Percentiles rank a stretch among this genome's conserved stretches.
Evolutionary conservation across 2,797 vertebrate species (phyloP).

Genomic region (Sphenopsis melanotis): DNA sequence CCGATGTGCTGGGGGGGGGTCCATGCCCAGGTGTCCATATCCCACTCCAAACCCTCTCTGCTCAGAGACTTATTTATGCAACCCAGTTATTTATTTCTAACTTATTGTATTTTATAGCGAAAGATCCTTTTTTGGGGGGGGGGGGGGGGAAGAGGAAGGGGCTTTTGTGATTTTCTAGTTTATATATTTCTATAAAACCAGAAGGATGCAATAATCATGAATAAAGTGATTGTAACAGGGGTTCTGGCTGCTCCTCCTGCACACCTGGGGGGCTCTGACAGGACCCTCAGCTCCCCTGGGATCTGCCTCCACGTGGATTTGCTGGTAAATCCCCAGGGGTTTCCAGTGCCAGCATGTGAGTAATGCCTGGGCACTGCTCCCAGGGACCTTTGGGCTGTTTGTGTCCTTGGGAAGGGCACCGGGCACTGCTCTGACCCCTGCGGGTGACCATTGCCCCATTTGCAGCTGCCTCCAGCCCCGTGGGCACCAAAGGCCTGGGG

Average conservation of each 20-base stretch:
- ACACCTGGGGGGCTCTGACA: accelerated
- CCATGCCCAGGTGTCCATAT: accelerated
- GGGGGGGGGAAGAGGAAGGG: accelerated
- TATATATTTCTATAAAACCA: slow-evolving; percentile 4
- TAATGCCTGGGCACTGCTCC: neutral
- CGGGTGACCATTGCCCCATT: accelerated
- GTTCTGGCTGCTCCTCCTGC: neutral
- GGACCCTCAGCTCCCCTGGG: neutral
- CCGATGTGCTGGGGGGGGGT: accelerated
- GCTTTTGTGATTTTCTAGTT: neutral
- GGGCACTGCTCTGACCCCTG: neutral
- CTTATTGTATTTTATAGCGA: slow-evolving; percentile 40
- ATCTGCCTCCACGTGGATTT: accelerated
- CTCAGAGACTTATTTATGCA: neutral
- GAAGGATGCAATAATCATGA: neutral
- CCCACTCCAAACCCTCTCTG: neutral
- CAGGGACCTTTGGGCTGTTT: slow-evolving; percentile 20
- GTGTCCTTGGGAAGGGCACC: neutral
- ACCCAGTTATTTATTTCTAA: slow-evolving; percentile 62
- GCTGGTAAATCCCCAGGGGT: neutral
- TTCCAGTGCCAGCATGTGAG: neutral
- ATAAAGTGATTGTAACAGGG: neutral
- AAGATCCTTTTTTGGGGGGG: accelerated
- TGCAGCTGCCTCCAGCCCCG: accelerated
- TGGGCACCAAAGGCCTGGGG: neutral